Evolutionary conservation across 2,113 vertebrate genomes (phyloP).

Genomic region (Macaca nemestrina): DNA sequence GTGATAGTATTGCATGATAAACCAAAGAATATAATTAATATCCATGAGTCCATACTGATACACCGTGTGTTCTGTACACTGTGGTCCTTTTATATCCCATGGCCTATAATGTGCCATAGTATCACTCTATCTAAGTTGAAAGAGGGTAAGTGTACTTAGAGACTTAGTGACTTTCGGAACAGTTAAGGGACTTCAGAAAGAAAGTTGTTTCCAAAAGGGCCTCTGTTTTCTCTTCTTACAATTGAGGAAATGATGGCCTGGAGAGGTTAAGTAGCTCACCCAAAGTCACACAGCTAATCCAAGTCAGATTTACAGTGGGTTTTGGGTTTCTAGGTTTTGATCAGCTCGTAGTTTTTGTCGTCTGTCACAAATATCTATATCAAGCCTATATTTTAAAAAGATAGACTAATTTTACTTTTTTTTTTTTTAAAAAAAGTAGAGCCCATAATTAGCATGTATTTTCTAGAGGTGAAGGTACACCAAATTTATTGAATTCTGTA

Average conservation of each 20-base stretch:
- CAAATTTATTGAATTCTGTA: neutral
- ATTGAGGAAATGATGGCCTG: neutral
- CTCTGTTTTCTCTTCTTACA: neutral
- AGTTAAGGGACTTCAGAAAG: neutral
- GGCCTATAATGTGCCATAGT: accelerated
- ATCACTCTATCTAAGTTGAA: neutral
- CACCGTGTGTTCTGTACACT: neutral
- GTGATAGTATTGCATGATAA: neutral
- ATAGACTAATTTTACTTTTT: neutral
- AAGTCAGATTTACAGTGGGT: neutral
- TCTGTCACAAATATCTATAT: neutral
- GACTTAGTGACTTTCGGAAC: neutral
- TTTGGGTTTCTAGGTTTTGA: neutral
- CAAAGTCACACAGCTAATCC: neutral
- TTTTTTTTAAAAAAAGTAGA: neutral
- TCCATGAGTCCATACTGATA: neutral
- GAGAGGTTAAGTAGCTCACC: neutral
- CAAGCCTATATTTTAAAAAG: neutral
- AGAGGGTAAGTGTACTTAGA: neutral
- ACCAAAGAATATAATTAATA: neutral
- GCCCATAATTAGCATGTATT: neutral
- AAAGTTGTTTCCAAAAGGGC: neutral
- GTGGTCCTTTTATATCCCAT: neutral
- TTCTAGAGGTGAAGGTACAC: slow-evolving; percentile 1
- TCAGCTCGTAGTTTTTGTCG: neutral